Evolutionary conservation across 2,888 invertebrate species (phyloP), one percentile per base, ranked within the genome.

Genomic region (Xanthia togata): DNA sequence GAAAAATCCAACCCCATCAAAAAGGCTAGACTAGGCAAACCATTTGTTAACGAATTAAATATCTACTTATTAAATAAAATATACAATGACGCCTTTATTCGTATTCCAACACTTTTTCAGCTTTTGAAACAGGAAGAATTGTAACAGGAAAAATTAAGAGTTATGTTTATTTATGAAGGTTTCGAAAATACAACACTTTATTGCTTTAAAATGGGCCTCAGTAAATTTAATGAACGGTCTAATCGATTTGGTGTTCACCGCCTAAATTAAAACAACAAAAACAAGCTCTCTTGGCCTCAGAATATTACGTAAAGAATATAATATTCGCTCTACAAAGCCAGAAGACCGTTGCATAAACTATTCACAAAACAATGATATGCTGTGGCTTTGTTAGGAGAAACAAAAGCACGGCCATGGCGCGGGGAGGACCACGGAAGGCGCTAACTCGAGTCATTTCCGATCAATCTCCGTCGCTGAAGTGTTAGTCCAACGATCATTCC

Each of bases 391-490:
- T 81, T 62, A 59, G 55, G 53, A 41, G 67, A 74, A 81, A 84
- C 78, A 82, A 87, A 82, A 73, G 75, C 63, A n/a, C 62, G 64
- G 76, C 67, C 55, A 60, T 47, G 76, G 78, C 71, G 67, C n/a
- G 62, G 44, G 73, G 57, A 75, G 67, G 67, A 26, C 60, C 68
- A 70, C 60, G 76, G 89, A 82, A 89, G 84, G 74, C 60, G 85
- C 81, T 84, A 89, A 88, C 89, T 88, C 78, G n/a, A 73, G 78
- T 85, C 75, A 90, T 90, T 91, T 91, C 91, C 91, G 79, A 73
- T 83, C 89, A 91, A 92, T 91, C 88, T 90, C 89, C 89, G 89
- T 70, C 71, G 17, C 77, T 78, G 83, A 80, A 86, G 85, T 73
- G 79, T 75, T 64, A 78, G 79, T 75, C 65, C 47, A 38, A 63